Conservation (phyloP, 2,888 invertebrate species). For the Hirtodrosophila cameraria region DNA sequence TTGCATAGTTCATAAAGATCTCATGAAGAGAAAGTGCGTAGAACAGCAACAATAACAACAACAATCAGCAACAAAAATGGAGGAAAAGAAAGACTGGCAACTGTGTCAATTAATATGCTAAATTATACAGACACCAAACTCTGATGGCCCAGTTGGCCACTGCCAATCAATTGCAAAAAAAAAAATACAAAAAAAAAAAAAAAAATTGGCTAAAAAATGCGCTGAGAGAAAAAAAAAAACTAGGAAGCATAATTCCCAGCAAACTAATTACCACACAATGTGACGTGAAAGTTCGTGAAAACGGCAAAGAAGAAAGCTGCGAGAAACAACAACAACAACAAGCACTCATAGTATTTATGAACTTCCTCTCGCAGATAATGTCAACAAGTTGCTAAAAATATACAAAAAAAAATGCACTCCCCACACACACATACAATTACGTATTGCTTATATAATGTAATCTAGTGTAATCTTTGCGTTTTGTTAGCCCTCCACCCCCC, state of each 20-base stretch:
- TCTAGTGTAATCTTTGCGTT: conserved; percentile 59
- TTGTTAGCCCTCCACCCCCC: too few relatives aligned
- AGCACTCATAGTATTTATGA: conserved; percentile 43
- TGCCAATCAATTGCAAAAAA: conserved; percentile 74
- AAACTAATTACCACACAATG: conserved; percentile 78
- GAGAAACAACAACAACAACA: not conserved
- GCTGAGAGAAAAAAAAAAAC: conserved; percentile 45
- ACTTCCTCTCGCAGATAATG: conserved; percentile 54
- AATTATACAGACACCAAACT: conserved; percentile 68
- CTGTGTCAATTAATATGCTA: conserved; percentile 79
- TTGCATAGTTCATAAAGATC: conserved; percentile 79
- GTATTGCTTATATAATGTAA: conserved; percentile 63
- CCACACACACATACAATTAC: conserved; percentile 46
- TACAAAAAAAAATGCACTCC: too few relatives aligned
- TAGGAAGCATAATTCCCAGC: conserved; percentile 82
- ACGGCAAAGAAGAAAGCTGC: conserved; percentile 32
- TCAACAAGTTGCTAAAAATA: conserved; percentile 45
- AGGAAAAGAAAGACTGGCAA: conserved; percentile 58
- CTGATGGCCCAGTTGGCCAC: conserved; percentile 73
- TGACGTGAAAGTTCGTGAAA: conserved; percentile 79
- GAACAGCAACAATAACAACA: conserved; percentile 46
- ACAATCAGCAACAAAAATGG: conserved; percentile 4
- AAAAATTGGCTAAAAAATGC: conserved; percentile 1
- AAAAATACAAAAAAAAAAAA: conserved; percentile 10
- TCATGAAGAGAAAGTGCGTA: conserved; percentile 77